A percentile compares a stretch with the other conserved stretches of the same genome.
These are phyloP conservation scores for Varecia variegata DNA, from an alignment of 2,797 vertebrate species.

Conservation along the genomic window DNA sequence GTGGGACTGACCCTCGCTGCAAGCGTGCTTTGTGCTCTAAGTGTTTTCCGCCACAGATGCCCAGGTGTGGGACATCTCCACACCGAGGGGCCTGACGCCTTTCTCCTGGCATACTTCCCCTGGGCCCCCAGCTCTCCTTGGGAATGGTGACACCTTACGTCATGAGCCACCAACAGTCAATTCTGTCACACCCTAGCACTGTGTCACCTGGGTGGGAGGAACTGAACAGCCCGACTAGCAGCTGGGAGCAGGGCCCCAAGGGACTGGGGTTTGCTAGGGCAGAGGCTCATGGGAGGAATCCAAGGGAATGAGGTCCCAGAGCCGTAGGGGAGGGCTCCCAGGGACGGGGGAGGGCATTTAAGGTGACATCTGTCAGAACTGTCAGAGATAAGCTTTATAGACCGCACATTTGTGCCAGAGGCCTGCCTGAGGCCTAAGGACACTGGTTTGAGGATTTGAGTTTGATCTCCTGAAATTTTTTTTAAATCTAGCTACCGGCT, in stretches of 20 bases:
- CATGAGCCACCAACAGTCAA: rapidly evolving
- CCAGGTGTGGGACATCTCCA: not conserved
- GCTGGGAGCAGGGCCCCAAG: not conserved
- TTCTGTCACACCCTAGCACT: not conserved
- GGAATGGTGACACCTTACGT: not conserved
- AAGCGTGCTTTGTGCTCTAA: not conserved
- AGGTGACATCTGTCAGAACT: not conserved
- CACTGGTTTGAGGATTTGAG: not conserved
- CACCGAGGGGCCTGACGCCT: not conserved
- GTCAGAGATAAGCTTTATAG: not conserved
- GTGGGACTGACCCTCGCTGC: rapidly evolving
- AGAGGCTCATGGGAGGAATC: not conserved
- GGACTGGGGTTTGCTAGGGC: not conserved
- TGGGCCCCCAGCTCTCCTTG: not conserved
- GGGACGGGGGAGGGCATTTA: not conserved
- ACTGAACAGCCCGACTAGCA: not conserved
- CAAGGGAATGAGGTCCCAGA: not conserved
- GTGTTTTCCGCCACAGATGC: not conserved
- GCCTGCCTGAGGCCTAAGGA: not conserved
- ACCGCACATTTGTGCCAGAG: not conserved
- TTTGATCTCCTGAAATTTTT: slow-evolving; percentile 56
- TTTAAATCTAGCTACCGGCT: slow-evolving; percentile 42
- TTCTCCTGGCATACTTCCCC: not conserved
- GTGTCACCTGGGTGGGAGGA: not conserved
- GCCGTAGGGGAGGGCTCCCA: too few species aligned